Conservation (phyloP, 2,888 invertebrate genomes). For the Dione vanillae region DNA sequence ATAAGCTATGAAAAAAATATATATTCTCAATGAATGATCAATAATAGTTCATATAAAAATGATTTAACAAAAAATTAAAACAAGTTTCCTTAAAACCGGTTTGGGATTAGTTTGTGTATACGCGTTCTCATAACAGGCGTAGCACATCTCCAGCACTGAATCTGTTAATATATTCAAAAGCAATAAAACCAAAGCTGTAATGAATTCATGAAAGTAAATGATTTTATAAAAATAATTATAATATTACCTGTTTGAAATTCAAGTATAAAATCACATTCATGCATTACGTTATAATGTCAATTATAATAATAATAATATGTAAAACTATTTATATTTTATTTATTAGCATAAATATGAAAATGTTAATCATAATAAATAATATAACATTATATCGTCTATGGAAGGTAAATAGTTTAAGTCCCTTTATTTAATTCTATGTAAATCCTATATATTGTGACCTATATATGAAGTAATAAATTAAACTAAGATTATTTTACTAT, state of each 20-base stretch:
- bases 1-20: too few species aligned
- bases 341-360: neutral
- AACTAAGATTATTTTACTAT: constrained; percentile 16
- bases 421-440: neutral
- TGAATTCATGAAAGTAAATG: constrained; percentile 3
- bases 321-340: neutral
- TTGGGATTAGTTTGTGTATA: neutral
- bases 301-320: neutral
- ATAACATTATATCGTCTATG: neutral
- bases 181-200: constrained; percentile 1
- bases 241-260: neutral
- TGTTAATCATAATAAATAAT: neutral
- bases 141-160: neutral
- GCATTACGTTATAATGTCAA: neutral
- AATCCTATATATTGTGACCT: constrained; percentile 11
- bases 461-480: neutral
- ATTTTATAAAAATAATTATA: neutral
- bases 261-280: neutral
- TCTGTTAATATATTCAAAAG: neutral
- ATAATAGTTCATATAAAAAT: too few species aligned
- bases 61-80: too few species aligned
- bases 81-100: neutral
- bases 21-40: too few species aligned
- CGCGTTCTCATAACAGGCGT: neutral
- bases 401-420: neutral